Base-by-base conservation (phyloP, 2,888 invertebrate species). In the Thera obeliscata region DNA sequence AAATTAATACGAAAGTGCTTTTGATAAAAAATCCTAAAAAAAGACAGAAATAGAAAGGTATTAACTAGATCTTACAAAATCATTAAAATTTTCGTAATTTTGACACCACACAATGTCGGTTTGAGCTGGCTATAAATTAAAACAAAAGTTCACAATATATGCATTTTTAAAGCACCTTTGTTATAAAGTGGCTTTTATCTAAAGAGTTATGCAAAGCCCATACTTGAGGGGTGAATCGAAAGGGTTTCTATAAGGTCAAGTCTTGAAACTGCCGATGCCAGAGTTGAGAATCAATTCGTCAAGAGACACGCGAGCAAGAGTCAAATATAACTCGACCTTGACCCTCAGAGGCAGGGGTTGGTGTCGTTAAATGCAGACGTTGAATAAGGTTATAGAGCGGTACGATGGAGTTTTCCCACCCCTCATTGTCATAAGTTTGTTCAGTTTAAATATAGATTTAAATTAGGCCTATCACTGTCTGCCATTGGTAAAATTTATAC, bases 261-360 rank as follows among this genome's bases (percentile, higher is more conserved):
- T 64, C 67, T 60, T 63, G 48, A 49, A 35, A 62, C 38, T 41
- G 12, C 33, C 57, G 61, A 70, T 70, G 64, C 64, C 41, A 58
- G 68, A 64, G 64, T 66, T 62, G 48, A 48, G 54, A 58, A 77
- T 77, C 74, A 69, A 77, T 75, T 72, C 36, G 64, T 72, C 59
- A 70, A 73, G 72, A 71, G 67, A 68, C 76, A 77, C 77, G 77
- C 77, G 74, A 76, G 63, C 60, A 64, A 72, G 61, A 67, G 69
- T 67, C 67, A 64, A 70, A 71, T 61, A 69, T 65, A 64, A 63
- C 38, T 46, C 59, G 57, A 67, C 75, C 75, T 72, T 75, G 75
- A 67, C 73, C 67, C 22, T 67, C 52, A 59, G 57, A 56, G n/a
- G 56, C 46, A 43, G 36, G 48, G 71, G 62, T 67, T 35, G 58